Evolutionary conservation across 2,113 vertebrate species (phyloP).

Genomic region (Myxocyprinus asiaticus): DNA sequence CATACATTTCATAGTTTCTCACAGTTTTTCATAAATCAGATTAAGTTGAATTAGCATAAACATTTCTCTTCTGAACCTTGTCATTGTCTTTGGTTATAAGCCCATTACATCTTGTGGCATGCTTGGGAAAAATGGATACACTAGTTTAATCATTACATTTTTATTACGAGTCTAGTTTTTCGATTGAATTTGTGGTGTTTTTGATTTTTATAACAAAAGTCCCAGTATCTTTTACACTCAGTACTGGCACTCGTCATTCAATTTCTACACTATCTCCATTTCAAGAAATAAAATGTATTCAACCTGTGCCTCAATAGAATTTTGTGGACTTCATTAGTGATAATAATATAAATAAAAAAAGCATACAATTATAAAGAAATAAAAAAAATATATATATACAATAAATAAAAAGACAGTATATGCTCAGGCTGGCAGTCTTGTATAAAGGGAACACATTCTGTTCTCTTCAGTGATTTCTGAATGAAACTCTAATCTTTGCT

Average conservation of each 20-base stretch:
- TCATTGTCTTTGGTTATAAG: too few relatives aligned
- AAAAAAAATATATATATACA: background rate
- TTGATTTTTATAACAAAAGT: background rate
- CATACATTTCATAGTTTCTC: background rate
- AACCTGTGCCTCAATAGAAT: slow-evolving; percentile 1
- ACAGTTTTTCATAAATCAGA: slow-evolving; percentile 24
- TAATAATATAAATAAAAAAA: background rate
- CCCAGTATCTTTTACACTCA: background rate
- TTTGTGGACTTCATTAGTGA: background rate
- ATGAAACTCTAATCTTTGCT: background rate
- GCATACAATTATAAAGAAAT: background rate
- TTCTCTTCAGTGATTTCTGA: background rate
- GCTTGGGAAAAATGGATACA: background rate
- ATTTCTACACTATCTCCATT: slow-evolving; percentile 1
- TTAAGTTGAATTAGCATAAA: background rate
- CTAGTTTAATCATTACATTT: background rate
- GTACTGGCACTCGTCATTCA: background rate
- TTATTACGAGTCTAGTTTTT: background rate
- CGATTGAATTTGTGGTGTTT: background rate
- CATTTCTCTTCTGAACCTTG: background rate
- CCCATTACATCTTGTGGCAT: background rate
- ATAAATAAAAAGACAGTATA: background rate
- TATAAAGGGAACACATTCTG: background rate
- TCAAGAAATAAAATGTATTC: background rate
- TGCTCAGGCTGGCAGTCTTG: slow-evolving; percentile 19